Evolutionary conservation across 2,888 invertebrate genomes (phyloP).

Genomic region (Conops quadrifasciatus): DNA sequence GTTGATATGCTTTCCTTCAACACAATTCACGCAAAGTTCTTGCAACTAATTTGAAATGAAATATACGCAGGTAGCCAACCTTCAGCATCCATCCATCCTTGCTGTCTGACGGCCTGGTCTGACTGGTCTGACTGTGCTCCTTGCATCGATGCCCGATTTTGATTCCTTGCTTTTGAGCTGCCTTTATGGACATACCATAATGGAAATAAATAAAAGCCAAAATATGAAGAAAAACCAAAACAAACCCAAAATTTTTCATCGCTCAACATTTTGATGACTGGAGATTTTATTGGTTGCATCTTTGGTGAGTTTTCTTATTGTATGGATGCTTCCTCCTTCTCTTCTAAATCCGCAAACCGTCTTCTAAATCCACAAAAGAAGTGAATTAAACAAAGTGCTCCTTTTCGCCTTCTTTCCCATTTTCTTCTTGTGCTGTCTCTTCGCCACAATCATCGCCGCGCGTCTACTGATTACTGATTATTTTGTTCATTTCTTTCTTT

Average conservation of each 20-base stretch:
- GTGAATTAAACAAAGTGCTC: background rate
- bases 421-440: too few species aligned
- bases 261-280: too few species aligned
- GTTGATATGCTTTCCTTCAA: background rate
- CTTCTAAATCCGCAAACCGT: too few species aligned
- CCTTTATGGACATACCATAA: background rate
- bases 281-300: too few species aligned
- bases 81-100: too few species aligned
- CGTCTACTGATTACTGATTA: background rate
- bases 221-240: constrained; percentile 7
- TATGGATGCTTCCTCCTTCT: too few species aligned
- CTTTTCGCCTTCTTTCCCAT: background rate
- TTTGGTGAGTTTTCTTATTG: too few species aligned
- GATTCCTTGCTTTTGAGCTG: background rate
- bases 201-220: background rate
- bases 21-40: background rate
- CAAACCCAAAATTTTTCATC: constrained; percentile 17
- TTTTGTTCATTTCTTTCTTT: background rate
- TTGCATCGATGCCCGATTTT: background rate
- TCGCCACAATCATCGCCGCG: too few species aligned
- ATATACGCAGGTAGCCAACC: constrained; percentile 2
- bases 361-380: background rate
- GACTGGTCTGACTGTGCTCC: background rate
- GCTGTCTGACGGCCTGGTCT: background rate
- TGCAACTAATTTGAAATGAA: constrained; percentile 28